These are phyloP conservation scores for Polylopha cassiicola DNA, from an alignment of 2,888 invertebrate species.

Conservation along the genomic window DNA sequence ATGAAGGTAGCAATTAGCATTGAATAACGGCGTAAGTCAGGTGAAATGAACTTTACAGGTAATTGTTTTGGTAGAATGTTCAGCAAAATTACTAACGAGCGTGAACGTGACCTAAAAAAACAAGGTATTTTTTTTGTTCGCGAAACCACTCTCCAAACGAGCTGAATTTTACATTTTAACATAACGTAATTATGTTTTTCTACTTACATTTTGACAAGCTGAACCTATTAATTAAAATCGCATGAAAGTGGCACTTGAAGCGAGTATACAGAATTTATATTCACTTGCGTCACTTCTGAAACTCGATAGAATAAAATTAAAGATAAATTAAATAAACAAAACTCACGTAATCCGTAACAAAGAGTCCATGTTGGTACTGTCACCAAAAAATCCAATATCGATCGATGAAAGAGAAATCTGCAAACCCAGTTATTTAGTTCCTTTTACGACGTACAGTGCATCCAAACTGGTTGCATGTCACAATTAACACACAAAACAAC, in stretches of 20 bases:
- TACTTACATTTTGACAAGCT: no score
- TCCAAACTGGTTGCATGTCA: slow-evolving; percentile 30
- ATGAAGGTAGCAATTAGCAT: no score
- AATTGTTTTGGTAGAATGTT: no score
- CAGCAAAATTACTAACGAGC: no score
- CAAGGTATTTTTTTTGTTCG: slow-evolving; percentile 5
- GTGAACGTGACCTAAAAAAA: slow-evolving; percentile 10
- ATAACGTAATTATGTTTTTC: no score
- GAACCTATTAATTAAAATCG: no score
- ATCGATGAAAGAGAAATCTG: slow-evolving; percentile 30
- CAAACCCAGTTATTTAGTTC: slow-evolving; percentile 28
- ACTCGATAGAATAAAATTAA: no score
- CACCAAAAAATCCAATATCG: slow-evolving; percentile 27
- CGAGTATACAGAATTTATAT: no score
- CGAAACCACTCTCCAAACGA: slow-evolving; percentile 8
- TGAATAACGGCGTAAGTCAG: no score
- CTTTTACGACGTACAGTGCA: slow-evolving; percentile 31
- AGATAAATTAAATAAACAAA: neutral
- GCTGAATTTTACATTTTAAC: slow-evolving; percentile 5
- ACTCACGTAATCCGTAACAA: slow-evolving; percentile 23
- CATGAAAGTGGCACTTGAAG: no score
- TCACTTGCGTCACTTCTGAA: no score
- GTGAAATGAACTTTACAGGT: no score
- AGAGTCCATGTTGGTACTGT: slow-evolving; percentile 26
- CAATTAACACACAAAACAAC: slow-evolving; percentile 24